Percentiles rank a stretch among this genome's conserved stretches.
phyloP scores from a whole-genome alignment of 2,797 vertebrate species.

The Florisuga fusca region DNA sequence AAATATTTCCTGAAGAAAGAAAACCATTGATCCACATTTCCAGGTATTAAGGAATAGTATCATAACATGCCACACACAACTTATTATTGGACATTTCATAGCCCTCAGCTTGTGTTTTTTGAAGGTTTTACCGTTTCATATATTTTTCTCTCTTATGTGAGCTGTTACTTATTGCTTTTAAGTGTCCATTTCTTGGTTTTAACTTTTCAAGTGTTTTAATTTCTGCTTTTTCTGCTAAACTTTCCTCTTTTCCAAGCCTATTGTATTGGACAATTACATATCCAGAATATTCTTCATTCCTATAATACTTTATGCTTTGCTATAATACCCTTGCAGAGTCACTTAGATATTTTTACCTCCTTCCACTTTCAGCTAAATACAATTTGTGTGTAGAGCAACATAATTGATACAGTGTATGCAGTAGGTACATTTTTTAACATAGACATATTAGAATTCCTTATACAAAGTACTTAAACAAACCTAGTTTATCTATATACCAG shows the following conservation, averaged over 20 bases:
- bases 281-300: neutral
- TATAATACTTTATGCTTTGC: neutral
- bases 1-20: neutral
- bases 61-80: neutral
- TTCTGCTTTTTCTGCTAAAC: neutral
- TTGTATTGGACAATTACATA: neutral
- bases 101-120: neutral
- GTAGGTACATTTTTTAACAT: neutral
- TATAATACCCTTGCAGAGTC: neutral
- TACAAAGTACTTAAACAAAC: neutral
- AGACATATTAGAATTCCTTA: neutral
- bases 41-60: neutral
- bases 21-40: neutral
- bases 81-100: neutral
- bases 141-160: neutral
- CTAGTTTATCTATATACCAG: neutral
- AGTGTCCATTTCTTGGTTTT: neutral
- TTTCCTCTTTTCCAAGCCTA: neutral
- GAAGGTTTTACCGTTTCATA: slow-evolving; percentile 2
- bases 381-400: neutral
- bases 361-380: neutral
- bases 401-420: neutral
- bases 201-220: neutral
- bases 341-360: neutral
- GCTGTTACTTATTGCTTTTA: slow-evolving; percentile 12